Evolutionary conservation across 2,797 vertebrate genomes (phyloP).

Genomic region (Galagoides demidoff): DNA sequence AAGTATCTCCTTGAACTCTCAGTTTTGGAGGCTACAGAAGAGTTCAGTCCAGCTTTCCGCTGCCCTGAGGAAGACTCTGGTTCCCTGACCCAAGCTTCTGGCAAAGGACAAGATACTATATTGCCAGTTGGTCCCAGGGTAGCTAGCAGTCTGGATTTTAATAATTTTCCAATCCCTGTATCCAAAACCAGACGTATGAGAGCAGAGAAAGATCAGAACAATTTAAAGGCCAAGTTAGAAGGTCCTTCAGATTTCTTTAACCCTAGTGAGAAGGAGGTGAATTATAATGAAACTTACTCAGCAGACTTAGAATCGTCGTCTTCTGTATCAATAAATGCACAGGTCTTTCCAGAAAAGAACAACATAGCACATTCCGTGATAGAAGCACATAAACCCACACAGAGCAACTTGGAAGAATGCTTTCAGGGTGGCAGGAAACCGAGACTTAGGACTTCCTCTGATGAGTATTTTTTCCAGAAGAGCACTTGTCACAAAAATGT

Average conservation of each 20-base stretch:
- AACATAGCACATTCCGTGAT: background rate
- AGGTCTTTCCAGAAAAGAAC: background rate
- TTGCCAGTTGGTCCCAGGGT: constrained; percentile 41
- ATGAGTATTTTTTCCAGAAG: constrained; percentile 77
- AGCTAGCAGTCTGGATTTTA: constrained; percentile 44
- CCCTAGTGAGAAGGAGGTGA: constrained; percentile 75
- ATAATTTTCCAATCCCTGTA: background rate
- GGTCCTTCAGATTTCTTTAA: constrained; percentile 66
- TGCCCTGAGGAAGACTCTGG: constrained; percentile 68
- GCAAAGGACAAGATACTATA: constrained; percentile 56
- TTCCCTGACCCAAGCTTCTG: constrained; percentile 59
- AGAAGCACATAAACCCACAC: constrained; percentile 51
- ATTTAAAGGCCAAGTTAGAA: constrained; percentile 57
- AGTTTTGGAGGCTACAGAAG: constrained; percentile 55
- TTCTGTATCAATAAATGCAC: constrained; percentile 54
- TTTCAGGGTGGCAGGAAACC: constrained; percentile 62
- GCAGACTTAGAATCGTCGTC: constrained; percentile 65
- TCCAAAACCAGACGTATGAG: constrained; percentile 46
- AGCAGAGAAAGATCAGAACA: constrained; percentile 72
- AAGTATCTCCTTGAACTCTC: constrained; percentile 78
- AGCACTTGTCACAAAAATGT: constrained; percentile 50
- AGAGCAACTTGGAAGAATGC: constrained; percentile 23
- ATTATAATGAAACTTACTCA: constrained; percentile 54
- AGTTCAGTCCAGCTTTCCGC: constrained; percentile 58
- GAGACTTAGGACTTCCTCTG: constrained; percentile 42